Conservation (phyloP, 1,140 invertebrate genomes). For the Lasioglossum albipes region DNA sequence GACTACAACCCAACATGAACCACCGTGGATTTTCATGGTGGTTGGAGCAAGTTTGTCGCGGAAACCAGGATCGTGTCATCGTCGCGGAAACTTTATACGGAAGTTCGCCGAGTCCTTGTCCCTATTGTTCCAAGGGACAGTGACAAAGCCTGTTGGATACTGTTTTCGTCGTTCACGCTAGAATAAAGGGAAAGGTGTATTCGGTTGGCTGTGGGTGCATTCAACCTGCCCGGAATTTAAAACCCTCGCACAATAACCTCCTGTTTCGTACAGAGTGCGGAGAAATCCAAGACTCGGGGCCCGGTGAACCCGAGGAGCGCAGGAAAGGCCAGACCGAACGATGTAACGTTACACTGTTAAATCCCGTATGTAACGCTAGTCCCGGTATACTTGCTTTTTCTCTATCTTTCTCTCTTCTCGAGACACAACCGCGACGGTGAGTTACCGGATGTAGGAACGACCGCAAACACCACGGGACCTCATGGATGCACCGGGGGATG, state of each 20-base stretch:
- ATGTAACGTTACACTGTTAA: constrained; percentile 77
- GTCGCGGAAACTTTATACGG: constrained; percentile 11
- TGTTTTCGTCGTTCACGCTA: constrained; percentile 23
- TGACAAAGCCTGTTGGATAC: constrained; percentile 31
- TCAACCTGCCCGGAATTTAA: constrained; percentile 73
- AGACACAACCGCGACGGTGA: constrained; percentile 7
- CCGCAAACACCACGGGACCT: constrained; percentile 57
- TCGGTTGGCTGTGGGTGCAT: constrained; percentile 69
- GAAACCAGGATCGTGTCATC: neutral
- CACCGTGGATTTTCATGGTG: neutral
- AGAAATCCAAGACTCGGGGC: constrained; percentile 70
- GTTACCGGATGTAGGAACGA: constrained; percentile 68
- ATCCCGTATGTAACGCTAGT: constrained; percentile 78
- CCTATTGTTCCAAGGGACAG: constrained; percentile 14
- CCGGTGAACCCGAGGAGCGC: constrained; percentile 61
- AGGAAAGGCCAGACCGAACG: constrained; percentile 62
- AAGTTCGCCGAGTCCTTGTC: neutral
- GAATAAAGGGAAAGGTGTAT: constrained; percentile 28
- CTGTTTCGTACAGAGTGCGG: constrained; percentile 56
- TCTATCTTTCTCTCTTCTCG: constrained; percentile 6
- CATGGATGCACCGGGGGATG: constrained; percentile 10
- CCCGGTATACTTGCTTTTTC: constrained; percentile 38
- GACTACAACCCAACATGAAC: neutral
- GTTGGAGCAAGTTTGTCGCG: no score
- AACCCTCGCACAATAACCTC: constrained; percentile 70